phyloP scores from a whole-genome alignment of 2,113 vertebrate species.

The Dasyornis broadbenti region DNA sequence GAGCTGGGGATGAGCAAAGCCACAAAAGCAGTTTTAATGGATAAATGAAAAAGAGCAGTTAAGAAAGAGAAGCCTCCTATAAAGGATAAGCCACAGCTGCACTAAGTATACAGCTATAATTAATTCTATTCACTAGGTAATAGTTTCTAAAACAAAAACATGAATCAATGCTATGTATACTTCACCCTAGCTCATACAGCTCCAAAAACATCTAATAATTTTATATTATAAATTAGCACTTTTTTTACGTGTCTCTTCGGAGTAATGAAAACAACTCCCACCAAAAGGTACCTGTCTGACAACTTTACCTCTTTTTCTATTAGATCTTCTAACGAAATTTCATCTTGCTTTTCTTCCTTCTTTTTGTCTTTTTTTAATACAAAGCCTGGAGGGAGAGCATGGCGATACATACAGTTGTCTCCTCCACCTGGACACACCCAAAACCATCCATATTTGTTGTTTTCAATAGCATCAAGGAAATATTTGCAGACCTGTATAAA shows the following conservation, averaged over 20 bases:
- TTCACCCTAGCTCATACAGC: neutral
- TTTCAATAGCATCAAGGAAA: slow-evolving; percentile 96
- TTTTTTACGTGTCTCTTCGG: neutral
- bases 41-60: neutral
- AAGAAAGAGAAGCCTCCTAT: neutral
- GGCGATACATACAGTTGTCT: slow-evolving; percentile 93
- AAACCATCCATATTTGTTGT: slow-evolving; percentile 98
- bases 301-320: slow-evolving; percentile 91
- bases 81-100: neutral
- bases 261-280: neutral
- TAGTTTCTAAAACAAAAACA: neutral
- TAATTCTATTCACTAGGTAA: neutral
- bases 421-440: slow-evolving; percentile 93
- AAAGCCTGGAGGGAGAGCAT: slow-evolving; percentile 93
- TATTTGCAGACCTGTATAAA: slow-evolving; percentile 87
- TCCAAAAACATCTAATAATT: neutral
- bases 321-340: slow-evolving; percentile 96
- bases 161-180: neutral
- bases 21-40: neutral
- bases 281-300: neutral
- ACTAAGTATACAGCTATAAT: neutral
- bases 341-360: slow-evolving; percentile 91
- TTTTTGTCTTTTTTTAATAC: slow-evolving; percentile 96
- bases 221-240: neutral
- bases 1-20: neutral